Base-by-base conservation (phyloP, 2,888 invertebrate species). In the Monochamus alternatus region DNA sequence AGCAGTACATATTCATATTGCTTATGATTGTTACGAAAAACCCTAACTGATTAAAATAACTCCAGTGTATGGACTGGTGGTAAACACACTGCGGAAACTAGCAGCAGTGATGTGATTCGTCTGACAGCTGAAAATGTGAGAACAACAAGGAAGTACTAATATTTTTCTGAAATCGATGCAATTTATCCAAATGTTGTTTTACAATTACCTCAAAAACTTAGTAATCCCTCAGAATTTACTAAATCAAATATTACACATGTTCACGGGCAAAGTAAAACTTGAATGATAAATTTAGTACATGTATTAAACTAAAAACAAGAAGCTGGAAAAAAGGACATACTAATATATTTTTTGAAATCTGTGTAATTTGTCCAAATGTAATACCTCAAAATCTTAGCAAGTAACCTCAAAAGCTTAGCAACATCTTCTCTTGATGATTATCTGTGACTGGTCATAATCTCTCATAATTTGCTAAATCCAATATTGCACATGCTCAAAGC, bases 61-160 rank as follows among this genome's bases (percentile, higher is more conserved):
- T 94, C 96, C 10, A 91, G 97, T 83, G 95, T 97, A 22, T 97
- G 97, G 60, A 97, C 97, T 1, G 97, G 97, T 32, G 96, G 98
- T 89, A 98, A 98, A 89, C 97, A 98, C 89, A 98, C 97, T 84
- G 98, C 98, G 89, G 95, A 95, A 78, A 98, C 98, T 0, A 98
- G 98, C 87, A 95, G 96, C 22, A 22, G 1, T 85, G 96, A 97
- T 86, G 97, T 98, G 10, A 96, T 98, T 43, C 92, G 95, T 81
- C 90, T 97, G 31, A 98, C 98, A 47, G 98, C 98, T 69, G 91
- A 99, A 82, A 97, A 98, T 87, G 95, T 97, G n/a, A n/a, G 1
- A 22, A 22, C 22, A 22, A 22, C 22, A 22, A 22, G 22, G 1
- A 22, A 22, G 22, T 22, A 22, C 1, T 22, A 22, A 22, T 22